phyloP scores from a whole-genome alignment of 2,113 vertebrate species.

The Syngnathus scovelli region DNA sequence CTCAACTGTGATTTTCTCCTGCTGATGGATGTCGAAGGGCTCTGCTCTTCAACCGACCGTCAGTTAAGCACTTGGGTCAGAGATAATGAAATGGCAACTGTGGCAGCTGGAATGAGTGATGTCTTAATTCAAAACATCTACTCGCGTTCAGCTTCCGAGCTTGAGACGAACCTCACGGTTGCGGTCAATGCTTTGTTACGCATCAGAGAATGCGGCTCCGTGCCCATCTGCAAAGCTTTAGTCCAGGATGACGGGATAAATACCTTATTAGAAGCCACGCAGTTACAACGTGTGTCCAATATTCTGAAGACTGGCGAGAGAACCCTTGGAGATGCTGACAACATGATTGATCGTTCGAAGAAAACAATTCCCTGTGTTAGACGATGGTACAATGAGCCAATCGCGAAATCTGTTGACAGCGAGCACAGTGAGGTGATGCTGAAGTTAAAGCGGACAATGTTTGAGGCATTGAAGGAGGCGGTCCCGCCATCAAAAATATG shows the following conservation, averaged over 20 bases:
- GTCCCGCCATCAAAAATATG: conserved; percentile 26
- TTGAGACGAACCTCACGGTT: conserved; percentile 66
- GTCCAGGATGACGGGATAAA: conserved; percentile 51
- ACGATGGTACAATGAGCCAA: conserved; percentile 50
- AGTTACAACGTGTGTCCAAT: conserved; percentile 51
- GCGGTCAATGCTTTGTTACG: conserved; percentile 73
- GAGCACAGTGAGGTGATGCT: conserved; percentile 55
- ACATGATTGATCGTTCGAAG: conserved; percentile 3
- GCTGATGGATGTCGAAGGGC: conserved; percentile 73
- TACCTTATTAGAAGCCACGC: conserved; percentile 46
- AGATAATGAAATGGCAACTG: conserved; percentile 63
- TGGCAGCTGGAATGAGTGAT: conserved; percentile 62
- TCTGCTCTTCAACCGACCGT: conserved; percentile 31
- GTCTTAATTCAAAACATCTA: conserved; percentile 67
- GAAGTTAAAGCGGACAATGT: conserved; percentile 54
- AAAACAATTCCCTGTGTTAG: conserved; percentile 37
- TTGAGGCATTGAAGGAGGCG: conserved; percentile 47
- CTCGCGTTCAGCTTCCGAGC: conserved; percentile 42
- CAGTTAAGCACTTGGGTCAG: conserved; percentile 20
- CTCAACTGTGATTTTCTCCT: conserved; percentile 74
- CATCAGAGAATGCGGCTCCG: conserved; percentile 50
- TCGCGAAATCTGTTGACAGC: conserved; percentile 44
- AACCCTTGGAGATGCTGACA: neutral
- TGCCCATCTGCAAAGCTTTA: conserved; percentile 54
- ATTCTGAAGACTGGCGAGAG: conserved; percentile 38